phyloP scores from a whole-genome alignment of 2,888 invertebrate genomes.

The Clistopyga incitator region DNA sequence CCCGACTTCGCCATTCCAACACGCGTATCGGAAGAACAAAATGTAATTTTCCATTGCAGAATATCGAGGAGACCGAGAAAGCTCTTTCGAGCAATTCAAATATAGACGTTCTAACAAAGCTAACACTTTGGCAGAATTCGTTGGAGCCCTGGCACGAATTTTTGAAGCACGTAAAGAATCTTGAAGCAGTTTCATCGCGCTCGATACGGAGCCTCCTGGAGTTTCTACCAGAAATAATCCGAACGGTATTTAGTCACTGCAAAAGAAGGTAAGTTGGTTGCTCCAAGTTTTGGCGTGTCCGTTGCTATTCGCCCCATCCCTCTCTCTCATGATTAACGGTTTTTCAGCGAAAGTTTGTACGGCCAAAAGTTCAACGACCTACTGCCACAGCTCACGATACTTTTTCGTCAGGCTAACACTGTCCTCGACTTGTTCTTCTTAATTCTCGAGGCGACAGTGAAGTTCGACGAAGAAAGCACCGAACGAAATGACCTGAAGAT shows the following conservation, averaged over 20 bases:
- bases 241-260: conserved; percentile 75
- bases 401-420: conserved; percentile 75
- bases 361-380: conserved; percentile 71
- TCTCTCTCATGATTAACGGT: conserved; percentile 38
- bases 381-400: conserved; percentile 71
- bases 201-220: conserved; percentile 71
- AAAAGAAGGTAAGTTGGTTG: conserved; percentile 73
- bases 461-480: conserved; percentile 67
- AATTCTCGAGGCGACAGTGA: conserved; percentile 74
- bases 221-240: conserved; percentile 72
- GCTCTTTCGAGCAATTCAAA: conserved; percentile 32
- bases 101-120: conserved; percentile 37
- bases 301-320: conserved; percentile 44
- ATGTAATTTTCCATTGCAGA: conserved; percentile 35
- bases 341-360: conserved; percentile 74
- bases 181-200: conserved; percentile 69
- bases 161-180: conserved; percentile 71
- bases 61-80: conserved; percentile 58
- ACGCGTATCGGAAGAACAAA: not conserved
- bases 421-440: conserved; percentile 75
- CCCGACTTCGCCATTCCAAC: too few relatives aligned
- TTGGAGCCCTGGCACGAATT: conserved; percentile 77
- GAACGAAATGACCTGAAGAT: conserved; percentile 38
- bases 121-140: conserved; percentile 67
- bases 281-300: conserved; percentile 23